phyloP scores from a whole-genome alignment of 2,113 vertebrate genomes.

The Pao palembangensis region DNA sequence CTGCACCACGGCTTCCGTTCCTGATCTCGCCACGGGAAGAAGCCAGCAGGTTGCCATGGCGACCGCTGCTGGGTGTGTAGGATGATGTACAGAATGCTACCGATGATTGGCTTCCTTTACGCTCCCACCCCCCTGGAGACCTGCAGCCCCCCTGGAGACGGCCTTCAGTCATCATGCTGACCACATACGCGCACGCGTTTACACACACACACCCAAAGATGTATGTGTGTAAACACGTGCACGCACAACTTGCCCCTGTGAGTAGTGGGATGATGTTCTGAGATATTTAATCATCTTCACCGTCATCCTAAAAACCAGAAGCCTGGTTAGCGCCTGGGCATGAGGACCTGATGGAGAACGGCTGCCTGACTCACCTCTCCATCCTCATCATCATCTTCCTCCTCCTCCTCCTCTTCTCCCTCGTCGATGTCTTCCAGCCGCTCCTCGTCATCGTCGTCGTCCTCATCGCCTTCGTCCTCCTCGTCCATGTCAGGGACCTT shows the following conservation, averaged over 20 bases:
- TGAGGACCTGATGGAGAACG: too few relatives aligned
- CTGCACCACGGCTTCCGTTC: conserved; percentile 64
- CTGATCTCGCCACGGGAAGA: conserved; percentile 72
- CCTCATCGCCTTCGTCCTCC: neutral
- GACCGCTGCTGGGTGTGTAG: conserved; percentile 74
- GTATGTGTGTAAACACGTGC: too few relatives aligned
- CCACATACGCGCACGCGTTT: too few relatives aligned
- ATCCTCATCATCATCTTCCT: conserved; percentile 85
- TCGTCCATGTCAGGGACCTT: conserved; percentile 99
- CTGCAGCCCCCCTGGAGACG: conserved; percentile 2
- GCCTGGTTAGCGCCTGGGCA: too few relatives aligned
- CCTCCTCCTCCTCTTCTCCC: conserved; percentile 93
- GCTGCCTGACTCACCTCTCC: conserved; percentile 81
- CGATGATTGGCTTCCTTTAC: neutral
- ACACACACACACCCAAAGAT: too few relatives aligned
- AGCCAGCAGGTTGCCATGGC: conserved; percentile 59
- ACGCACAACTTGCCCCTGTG: conserved; percentile 82
- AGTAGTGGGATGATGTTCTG: conserved; percentile 62
- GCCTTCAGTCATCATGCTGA: conserved; percentile 6
- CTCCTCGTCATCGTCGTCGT: conserved; percentile 88
- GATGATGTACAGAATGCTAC: conserved; percentile 83
- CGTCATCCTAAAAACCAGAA: conserved; percentile 81
- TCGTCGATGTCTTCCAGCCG: conserved; percentile 97
- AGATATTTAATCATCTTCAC: conserved; percentile 90
- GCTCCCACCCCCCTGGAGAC: conserved; percentile 14